Evolutionary conservation across 2,113 vertebrate genomes (phyloP), one percentile per base, ranked within the genome.

Genomic region (Burhinus bistriatus): DNA sequence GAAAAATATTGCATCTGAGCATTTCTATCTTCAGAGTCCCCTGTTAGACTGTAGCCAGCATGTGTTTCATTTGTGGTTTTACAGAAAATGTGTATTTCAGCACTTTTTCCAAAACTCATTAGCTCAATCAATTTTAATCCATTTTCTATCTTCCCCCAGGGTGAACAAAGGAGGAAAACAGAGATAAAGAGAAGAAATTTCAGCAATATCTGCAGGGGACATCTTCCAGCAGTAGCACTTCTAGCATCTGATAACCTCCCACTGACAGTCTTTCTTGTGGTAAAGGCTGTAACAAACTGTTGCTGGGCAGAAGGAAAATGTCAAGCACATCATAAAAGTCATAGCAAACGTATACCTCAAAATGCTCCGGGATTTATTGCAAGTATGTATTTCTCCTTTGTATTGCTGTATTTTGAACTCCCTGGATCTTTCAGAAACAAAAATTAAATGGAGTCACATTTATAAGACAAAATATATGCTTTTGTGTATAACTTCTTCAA

Each of bases 51-150:
- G 19, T 13, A 81, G 36, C 42, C 47, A 81, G 36, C 15, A 18
- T 18, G 17, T 3, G 10, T 80, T 83, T 76, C 32, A 42, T 84
- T 84, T 27, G 36, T 34, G 23, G n/a, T 14, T 77, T 80, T 76
- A 49, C 64, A 38, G 58, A 51, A 93, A 81, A 77, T 9, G 30
- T 62, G 1, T 38, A 87, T 76, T 90, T 81, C 69, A 90, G 47
- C 79, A 88, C 38, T 87, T 93, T 62, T 55, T 34, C 73, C 52
- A 57, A 77, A 90, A 93, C 52, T 90, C 73, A 62, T 94, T 88
- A 90, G 38, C 34, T 94, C 52, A 84, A 90, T 90, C 69, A 90
- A 77, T 96, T 90, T 72, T 57, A 84, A 81, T 88, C 38, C 36
- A 69, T 88, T 83, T 93, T 93, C 73, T 84, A 5, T 64, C 54